Conservation (phyloP, 2,113 vertebrate species). For the Trichomycterus rosablanca region DNA sequence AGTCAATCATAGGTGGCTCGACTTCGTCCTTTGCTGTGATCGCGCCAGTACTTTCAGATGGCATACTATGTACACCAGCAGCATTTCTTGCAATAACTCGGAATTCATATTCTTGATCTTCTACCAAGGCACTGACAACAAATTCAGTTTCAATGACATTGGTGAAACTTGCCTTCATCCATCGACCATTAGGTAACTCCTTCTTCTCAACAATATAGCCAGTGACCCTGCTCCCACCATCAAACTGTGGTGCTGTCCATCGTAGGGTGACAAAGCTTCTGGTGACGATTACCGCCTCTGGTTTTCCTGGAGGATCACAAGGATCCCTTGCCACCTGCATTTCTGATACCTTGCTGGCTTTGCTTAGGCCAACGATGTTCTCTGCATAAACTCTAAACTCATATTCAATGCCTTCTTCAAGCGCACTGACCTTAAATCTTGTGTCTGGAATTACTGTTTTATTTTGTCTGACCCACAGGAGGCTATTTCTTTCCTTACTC, state of each 20-base stretch:
- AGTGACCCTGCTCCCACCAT: conserved; percentile 91
- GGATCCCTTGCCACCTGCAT: conserved; percentile 89
- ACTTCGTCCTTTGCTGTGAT: conserved; percentile 95
- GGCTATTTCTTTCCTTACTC: conserved; percentile 91
- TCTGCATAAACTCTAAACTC: conserved; percentile 95
- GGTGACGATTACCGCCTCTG: conserved; percentile 90
- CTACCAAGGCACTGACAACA: conserved; percentile 85
- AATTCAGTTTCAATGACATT: conserved; percentile 91
- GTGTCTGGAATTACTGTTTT: conserved; percentile 88
- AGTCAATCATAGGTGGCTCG: conserved; percentile 87
- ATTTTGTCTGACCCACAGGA: conserved; percentile 91
- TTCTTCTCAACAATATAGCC: conserved; percentile 96
- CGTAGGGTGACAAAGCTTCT: conserved; percentile 86
- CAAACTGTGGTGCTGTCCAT: conserved; percentile 90
- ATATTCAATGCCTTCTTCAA: conserved; percentile 97
- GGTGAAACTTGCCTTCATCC: conserved; percentile 98
- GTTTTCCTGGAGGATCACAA: conserved; percentile 89
- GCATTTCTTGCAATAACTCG: conserved; percentile 93
- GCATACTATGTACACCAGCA: conserved; percentile 83
- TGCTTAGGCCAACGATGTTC: conserved; percentile 93
- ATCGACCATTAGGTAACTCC: conserved; percentile 81
- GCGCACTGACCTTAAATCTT: conserved; percentile 81
- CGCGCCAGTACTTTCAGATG: conserved; percentile 89
- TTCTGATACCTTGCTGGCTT: conserved; percentile 85
- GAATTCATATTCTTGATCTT: conserved; percentile 94